Base-by-base conservation (phyloP, 2,888 invertebrate species). In the Temnothorax ravouxi region DNA sequence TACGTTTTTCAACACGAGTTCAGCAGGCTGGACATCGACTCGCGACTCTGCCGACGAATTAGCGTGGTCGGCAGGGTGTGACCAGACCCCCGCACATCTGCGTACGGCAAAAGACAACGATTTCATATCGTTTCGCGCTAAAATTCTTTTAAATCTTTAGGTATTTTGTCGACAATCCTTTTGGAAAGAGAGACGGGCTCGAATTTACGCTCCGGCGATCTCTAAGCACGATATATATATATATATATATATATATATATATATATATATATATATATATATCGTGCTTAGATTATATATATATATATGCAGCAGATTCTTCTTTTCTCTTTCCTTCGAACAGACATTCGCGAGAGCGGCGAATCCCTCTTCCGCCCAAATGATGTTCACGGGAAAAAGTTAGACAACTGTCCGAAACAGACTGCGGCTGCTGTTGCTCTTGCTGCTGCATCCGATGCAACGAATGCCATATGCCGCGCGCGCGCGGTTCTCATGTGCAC, bases 391-490 rank as follows among this genome's bases (percentile, higher is more conserved):
- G 74, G 25, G 54, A 54, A 54, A 67, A 77, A 80, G 59, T 34
- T 80, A 72, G 59, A 72, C 79, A 72, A 80, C 72, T 80, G 79
- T 25, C 72, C 72, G 38, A 50, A 4, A 72, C 72, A 83, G 66
- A 56, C 8, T 67, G 69, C 29, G 5, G 38, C 29, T 25, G 64
- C 54, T 54, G 79, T 61, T 62, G 74, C 66, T 66, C 25, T 21
- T 66, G 66, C 11, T 62, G 67, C 83, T 80, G 87, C 87, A 87
- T 87, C 84, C 81, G 67, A 71, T 54, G 71, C 79, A 87, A 84
- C 87, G 81, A 86, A 86, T 83, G 71, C 84, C 87, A 85, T 83
- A 83, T 83, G 86, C 81, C 84, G 66, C 66, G 76, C 66, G 76
- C 75, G 76, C 83, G 76, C 83, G 74, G 83, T 87, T 87, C 69